These are phyloP conservation scores for Paraescarpia echinospica DNA, from an alignment of 1,140 invertebrate genomes.

Conservation along the genomic window DNA sequence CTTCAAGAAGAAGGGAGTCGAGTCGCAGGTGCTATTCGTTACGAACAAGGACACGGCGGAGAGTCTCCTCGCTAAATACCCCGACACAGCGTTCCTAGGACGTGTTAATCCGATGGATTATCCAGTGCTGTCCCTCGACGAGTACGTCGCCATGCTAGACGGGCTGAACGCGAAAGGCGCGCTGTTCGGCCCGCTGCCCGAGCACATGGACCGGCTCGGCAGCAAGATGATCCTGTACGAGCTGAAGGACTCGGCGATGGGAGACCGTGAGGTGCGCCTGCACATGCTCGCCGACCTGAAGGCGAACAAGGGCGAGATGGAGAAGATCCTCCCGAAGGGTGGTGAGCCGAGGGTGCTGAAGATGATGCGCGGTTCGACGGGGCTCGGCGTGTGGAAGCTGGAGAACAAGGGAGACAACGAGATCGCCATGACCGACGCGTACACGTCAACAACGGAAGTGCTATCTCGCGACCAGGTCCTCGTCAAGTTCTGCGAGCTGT, in stretches of 20 bases:
- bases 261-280: constrained; percentile 21
- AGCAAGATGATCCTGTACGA: constrained; percentile 30
- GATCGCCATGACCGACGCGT: constrained; percentile 29
- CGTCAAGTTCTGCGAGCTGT: constrained; percentile 22
- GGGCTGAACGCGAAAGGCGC: constrained; percentile 24
- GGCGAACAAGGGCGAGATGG: constrained; percentile 25
- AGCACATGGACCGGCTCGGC: constrained; percentile 31
- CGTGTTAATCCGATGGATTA: constrained; percentile 33
- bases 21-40: constrained; percentile 28
- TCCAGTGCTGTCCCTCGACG: constrained; percentile 19
- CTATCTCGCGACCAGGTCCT: constrained; percentile 23
- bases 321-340: constrained; percentile 26
- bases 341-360: constrained; percentile 30
- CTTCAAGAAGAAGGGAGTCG: constrained; percentile 31
- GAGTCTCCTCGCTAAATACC: constrained; percentile 22
- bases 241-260: constrained; percentile 30
- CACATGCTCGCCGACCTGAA: constrained; percentile 23
- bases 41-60: constrained; percentile 26
- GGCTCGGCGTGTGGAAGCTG: constrained; percentile 32
- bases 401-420: constrained; percentile 29
- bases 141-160: constrained; percentile 26
- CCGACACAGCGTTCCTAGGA: constrained; percentile 30
- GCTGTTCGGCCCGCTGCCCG: constrained; percentile 27
- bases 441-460: constrained; percentile 25
- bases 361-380: constrained; percentile 31